Base-by-base conservation (phyloP, 2,797 vertebrate species). In the Streptopelia turtur region DNA sequence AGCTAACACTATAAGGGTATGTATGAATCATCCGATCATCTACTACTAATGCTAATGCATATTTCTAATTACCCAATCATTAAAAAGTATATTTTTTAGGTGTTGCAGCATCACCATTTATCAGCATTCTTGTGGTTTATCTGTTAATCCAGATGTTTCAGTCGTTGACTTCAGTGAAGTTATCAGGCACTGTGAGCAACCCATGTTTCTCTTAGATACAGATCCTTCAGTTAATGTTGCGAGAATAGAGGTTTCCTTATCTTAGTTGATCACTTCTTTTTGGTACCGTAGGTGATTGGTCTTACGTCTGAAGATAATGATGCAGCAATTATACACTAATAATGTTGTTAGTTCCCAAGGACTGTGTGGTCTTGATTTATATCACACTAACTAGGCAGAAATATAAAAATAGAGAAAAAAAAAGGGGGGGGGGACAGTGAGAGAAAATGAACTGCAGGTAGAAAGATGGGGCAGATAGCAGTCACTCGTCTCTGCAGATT, bases 291-390 rank as follows among this genome's bases (percentile, higher is more conserved):
- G 31, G 11, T 45, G 63, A 39, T 4, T 6, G 3, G 12, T 63
- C 76, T 70, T 37, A 20, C 14, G 14, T 64, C 35, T 16, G 15
- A 68, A 55, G 55, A 23, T 23, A 80, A 23, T 14, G 18, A 30
- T 0, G 1, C 31, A 33, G 45, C 9, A 43, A 28, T 66, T 43
- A 18, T 5, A n/a, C 1, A 1, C 35, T 55, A 23, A 53, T n/a
- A 21, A 63, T 3, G 18, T 16, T 61, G 31, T 56, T 47, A 37
- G 20, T 55, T 64, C 30, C 30, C 43, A 25, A 64, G 49, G 22
- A 35, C 37, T 27, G 23, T 13, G 23, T 41, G 12, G 14, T 53
- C 41, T 57, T 24, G 31, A 33, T 31, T 56, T 53, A 6, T 7
- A 30, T 16, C 79, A 61, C 27, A 9, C 25, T 31, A 23, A 4